A percentile compares a stretch with the other conserved stretches of the same genome.
Evolutionary conservation across 2,888 invertebrate genomes (phyloP).

Genomic region (Cancer borealis): DNA sequence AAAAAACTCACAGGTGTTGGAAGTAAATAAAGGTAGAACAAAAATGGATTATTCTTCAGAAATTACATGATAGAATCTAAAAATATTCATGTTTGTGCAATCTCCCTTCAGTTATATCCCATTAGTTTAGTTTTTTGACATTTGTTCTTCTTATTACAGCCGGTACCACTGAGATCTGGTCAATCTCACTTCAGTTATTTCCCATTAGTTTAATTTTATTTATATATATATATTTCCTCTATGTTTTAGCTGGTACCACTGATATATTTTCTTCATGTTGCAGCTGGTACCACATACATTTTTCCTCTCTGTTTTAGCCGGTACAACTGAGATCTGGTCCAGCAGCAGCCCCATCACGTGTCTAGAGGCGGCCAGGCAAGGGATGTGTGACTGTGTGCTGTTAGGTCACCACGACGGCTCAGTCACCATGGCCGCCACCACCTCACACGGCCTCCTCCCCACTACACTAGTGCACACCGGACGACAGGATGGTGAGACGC

Average conservation of each 20-base stretch:
- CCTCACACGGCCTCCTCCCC: slow-evolving; percentile 59
- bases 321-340: slow-evolving; percentile 48
- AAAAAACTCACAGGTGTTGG: neutral
- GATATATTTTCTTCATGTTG: neutral
- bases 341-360: slow-evolving; percentile 62
- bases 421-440: slow-evolving; percentile 68
- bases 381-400: slow-evolving; percentile 69
- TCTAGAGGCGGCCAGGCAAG: slow-evolving; percentile 62
- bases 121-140: neutral
- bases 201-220: too few species aligned
- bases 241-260: too few species aligned
- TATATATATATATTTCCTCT: too few species aligned
- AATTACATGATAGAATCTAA: too few species aligned
- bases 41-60: neutral
- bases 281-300: neutral
- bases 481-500: slow-evolving; percentile 74
- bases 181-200: too few species aligned
- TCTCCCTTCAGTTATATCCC: too few species aligned
- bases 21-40: neutral
- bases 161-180: slow-evolving; percentile 47
- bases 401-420: slow-evolving; percentile 73
- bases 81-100: too few species aligned
- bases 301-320: neutral
- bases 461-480: slow-evolving; percentile 72
- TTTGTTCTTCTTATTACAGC: neutral